phyloP scores from a whole-genome alignment of 2,113 vertebrate species.

The Zapus hudsonius region DNA sequence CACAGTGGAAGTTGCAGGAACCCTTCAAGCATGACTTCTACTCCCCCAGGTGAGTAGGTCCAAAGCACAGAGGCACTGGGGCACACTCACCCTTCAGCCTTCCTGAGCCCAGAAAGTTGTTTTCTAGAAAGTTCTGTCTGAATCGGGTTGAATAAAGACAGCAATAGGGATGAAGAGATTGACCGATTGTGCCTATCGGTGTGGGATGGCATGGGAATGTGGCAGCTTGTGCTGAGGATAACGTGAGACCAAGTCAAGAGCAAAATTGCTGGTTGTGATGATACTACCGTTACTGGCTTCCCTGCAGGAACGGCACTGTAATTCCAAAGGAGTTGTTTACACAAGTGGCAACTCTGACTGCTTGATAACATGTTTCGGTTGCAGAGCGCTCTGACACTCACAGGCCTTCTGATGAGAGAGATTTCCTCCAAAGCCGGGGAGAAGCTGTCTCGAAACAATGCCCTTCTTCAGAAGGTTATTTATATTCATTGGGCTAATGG shows the following conservation, averaged over 20 bases:
- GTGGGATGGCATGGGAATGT: slow-evolving; percentile 51
- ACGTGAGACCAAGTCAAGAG: slow-evolving; percentile 50
- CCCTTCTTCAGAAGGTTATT: slow-evolving; percentile 62
- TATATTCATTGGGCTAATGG: slow-evolving; percentile 66
- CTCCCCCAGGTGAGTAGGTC: neutral
- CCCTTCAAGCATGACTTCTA: neutral
- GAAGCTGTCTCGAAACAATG: slow-evolving; percentile 52
- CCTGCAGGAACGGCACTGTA: slow-evolving; percentile 40
- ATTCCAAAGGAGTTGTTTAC: slow-evolving; percentile 66
- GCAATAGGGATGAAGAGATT: slow-evolving; percentile 3
- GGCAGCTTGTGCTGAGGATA: slow-evolving; percentile 36
- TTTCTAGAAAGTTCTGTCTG: slow-evolving; percentile 2
- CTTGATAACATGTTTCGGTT: slow-evolving; percentile 66
- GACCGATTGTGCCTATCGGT: slow-evolving; percentile 31
- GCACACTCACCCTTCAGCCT: neutral
- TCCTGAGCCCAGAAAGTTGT: neutral
- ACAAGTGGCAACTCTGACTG: slow-evolving; percentile 52
- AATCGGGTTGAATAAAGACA: slow-evolving; percentile 38
- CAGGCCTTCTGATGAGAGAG: slow-evolving; percentile 36
- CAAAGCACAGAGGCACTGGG: neutral
- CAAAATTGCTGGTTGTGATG: slow-evolving; percentile 56
- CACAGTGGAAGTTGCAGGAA: neutral
- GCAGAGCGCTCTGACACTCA: slow-evolving; percentile 48
- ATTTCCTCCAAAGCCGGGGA: slow-evolving; percentile 53
- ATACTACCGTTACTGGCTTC: slow-evolving; percentile 53